These are phyloP conservation scores for Dendrophyllia cribrosa DNA, from an alignment of 64 coral and sea anemone species.

Conservation along the genomic window DNA sequence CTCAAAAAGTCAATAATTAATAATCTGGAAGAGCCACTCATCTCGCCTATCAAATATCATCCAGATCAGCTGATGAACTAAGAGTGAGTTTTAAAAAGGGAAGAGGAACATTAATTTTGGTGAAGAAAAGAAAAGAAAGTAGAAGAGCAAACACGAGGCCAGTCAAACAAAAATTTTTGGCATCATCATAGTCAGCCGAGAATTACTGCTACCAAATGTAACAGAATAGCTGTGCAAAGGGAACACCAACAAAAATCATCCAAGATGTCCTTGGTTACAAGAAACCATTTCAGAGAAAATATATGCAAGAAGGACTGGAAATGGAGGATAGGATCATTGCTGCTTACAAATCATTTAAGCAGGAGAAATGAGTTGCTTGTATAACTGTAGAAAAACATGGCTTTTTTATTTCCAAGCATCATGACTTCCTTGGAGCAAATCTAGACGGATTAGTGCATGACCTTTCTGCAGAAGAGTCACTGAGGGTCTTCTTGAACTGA, in stretches of 20 bases:
- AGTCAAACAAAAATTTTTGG: conserved; percentile 49
- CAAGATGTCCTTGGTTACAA: conserved; percentile 65
- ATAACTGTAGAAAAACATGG: conserved; percentile 55
- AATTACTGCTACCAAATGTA: conserved; percentile 70
- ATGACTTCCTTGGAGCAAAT: conserved; percentile 67
- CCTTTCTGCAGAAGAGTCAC: too few species aligned
- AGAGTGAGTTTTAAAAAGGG: conserved; percentile 24
- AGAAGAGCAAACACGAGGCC: conserved; percentile 32
- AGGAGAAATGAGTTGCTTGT: conserved; percentile 17
- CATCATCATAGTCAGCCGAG: conserved; percentile 50
- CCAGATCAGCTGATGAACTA: conserved; percentile 27
- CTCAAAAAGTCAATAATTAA: conserved; percentile 43
- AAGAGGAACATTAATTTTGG: too few species aligned
- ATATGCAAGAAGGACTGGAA: conserved; percentile 46
- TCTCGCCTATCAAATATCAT: conserved; percentile 46
- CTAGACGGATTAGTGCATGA: too few species aligned
- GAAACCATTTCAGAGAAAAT: conserved; percentile 24
- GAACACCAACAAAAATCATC: conserved; percentile 48
- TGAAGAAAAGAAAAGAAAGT: too few species aligned
- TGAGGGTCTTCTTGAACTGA: conserved; percentile 48
- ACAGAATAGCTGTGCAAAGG: conserved; percentile 40
- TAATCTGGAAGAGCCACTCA: not conserved
- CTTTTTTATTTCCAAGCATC: conserved; percentile 42
- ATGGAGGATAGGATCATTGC: conserved; percentile 44
- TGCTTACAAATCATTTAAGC: too few species aligned